Evolutionary conservation across 2,113 vertebrate species (phyloP), one percentile per base, ranked within the genome.

Genomic region (Willisornis vidua): DNA sequence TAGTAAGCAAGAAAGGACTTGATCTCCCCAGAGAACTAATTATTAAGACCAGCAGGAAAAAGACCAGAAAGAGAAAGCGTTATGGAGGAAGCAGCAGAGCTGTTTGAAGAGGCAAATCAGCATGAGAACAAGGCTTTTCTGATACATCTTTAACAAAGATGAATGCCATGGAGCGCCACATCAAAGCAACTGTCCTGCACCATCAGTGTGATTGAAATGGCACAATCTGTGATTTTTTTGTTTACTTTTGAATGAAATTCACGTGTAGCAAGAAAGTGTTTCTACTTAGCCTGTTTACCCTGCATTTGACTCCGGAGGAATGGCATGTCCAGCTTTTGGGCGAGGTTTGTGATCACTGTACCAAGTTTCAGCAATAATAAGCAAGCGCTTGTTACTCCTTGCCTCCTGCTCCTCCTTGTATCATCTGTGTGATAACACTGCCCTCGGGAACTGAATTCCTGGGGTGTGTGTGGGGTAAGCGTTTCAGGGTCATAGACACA

Each of bases 1-100:
- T 46, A 48, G 89, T 93, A 96, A 95, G 89, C 95, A 95, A 94
- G 77, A 78, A 93, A 92, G 94, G 86, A 82, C 62, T 86, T 85
- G 80, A 41, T 95, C 48, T 95, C 96, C 95, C 96, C 80, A 85
- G 90, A 94, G 94, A 95, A 92, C 96, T 97, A 95, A 93, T 96
- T 96, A 97, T 93, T 96, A 70, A 94, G 89, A 81, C 68, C 86
- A 87, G 76, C 83, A 93, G 70, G 88, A 90, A 91, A 89, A 95
- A 93, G 90, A 90, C 83, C 83, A 94, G 90, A 78, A 88, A 89
- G 73, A 87, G 45, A 94, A 91, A 76, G 79, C 29, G 12, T 79
- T 85, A 22, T 14, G 68, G 95, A 79, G 70, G 85, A 90, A 85
- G 73, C 61, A 89, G 92, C 66, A 70, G 66, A 51, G 61, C 83